Conservation (phyloP, 2,113 vertebrate genomes). For the Tor tambroides region DNA sequence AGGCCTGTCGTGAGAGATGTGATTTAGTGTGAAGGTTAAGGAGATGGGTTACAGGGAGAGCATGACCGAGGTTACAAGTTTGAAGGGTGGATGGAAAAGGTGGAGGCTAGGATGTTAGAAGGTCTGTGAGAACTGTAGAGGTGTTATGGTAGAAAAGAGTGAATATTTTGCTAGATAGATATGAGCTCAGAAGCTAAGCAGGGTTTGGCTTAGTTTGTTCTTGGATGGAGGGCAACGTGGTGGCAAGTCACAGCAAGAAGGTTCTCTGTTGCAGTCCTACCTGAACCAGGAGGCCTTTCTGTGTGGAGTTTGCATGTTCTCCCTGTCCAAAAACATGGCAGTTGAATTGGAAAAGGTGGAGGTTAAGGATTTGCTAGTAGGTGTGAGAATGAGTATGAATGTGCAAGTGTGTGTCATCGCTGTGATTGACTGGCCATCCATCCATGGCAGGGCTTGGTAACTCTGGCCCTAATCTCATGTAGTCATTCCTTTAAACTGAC, state of each 20-base stretch:
- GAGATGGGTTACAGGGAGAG: slow-evolving; percentile 8
- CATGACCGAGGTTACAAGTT: not conserved
- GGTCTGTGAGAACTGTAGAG: not conserved
- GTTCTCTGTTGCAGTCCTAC: too few species aligned
- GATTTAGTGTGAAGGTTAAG: slow-evolving; percentile 41
- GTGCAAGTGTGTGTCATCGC: not conserved
- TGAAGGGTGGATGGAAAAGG: not conserved
- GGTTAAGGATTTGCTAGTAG: too few species aligned
- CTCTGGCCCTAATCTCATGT: too few species aligned
- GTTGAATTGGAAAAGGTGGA: too few species aligned
- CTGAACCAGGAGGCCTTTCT: too few species aligned
- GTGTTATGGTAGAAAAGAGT: not conserved
- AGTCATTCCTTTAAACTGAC: too few species aligned
- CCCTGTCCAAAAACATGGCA: too few species aligned
- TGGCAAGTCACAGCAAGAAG: not conserved
- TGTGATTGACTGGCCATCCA: not conserved
- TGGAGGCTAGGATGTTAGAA: not conserved
- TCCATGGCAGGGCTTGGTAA: not conserved
- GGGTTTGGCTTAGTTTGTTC: not conserved
- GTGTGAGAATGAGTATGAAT: too few species aligned
- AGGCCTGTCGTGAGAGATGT: not conserved
- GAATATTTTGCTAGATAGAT: not conserved
- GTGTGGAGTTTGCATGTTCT: too few species aligned
- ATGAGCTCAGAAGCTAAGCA: not conserved
- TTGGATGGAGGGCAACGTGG: not conserved